These are phyloP conservation scores for Epirrita christyi DNA, from an alignment of 2,888 invertebrate genomes.

Conservation along the genomic window DNA sequence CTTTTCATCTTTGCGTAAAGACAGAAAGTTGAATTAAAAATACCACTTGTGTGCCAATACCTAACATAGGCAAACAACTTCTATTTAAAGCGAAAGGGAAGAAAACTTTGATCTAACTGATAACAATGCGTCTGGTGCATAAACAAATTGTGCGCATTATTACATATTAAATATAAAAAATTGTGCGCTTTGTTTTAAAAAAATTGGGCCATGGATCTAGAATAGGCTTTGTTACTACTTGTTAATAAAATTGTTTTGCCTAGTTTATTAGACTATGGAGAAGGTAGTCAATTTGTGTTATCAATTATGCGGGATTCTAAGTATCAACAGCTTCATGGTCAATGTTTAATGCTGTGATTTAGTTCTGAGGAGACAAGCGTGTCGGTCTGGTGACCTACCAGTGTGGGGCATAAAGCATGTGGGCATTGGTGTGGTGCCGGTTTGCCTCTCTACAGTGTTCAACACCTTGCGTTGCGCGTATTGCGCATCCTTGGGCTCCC, in stretches of 20 bases:
- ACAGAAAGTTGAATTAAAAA: not conserved
- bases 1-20: not conserved
- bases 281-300: conserved; percentile 11
- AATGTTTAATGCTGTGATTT: conserved; percentile 39
- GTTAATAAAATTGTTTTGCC: no score
- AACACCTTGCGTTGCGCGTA: conserved; percentile 81
- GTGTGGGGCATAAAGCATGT: conserved; percentile 83
- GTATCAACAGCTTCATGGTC: conserved; percentile 34
- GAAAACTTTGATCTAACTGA: no score
- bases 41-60: not conserved
- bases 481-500: conserved; percentile 90
- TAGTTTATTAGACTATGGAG: no score
- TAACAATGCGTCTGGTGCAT: no score
- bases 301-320: conserved; percentile 29
- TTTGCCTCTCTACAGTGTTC: conserved; percentile 78
- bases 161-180: no score
- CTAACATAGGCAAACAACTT: no score
- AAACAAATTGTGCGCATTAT: no score
- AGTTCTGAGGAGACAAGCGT: conserved; percentile 56
- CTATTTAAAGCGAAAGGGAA: no score
- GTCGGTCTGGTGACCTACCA: conserved; percentile 78
- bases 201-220: not conserved
- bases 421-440: conserved; percentile 82
- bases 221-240: not conserved
- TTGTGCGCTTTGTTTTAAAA: not conserved